Conservation (phyloP, 2,113 vertebrate genomes). For the Eclectus roratus region DNA sequence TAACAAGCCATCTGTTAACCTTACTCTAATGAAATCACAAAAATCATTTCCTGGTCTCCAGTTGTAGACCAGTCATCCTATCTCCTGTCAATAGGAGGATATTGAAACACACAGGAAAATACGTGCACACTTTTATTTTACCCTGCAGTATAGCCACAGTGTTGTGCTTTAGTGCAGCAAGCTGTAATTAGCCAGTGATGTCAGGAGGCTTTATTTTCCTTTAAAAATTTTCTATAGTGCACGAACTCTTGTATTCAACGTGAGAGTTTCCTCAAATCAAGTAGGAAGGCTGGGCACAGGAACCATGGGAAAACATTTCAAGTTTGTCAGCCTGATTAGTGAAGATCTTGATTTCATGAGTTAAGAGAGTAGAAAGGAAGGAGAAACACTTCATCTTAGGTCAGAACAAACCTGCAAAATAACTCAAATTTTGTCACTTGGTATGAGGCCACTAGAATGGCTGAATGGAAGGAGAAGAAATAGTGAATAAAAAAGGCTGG, state of each 20-base stretch:
- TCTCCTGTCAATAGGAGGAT: constrained; percentile 90
- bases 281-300: not conserved
- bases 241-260: constrained; percentile 32
- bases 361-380: not conserved
- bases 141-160: not conserved
- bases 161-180: constrained; percentile 49
- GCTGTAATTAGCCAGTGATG: constrained; percentile 58
- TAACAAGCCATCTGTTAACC: constrained; percentile 75
- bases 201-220: constrained; percentile 53
- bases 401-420: not conserved
- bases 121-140: constrained; percentile 32
- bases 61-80: constrained; percentile 68
- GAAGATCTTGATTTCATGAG: not conserved
- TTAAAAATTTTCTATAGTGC: constrained; percentile 9
- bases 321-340: not conserved
- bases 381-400: not conserved
- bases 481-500: not conserved
- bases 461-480: not conserved
- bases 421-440: not conserved
- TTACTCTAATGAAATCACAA: constrained; percentile 81
- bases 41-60: constrained; percentile 85
- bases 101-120: constrained; percentile 78
- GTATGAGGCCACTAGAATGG: not conserved
- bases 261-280: constrained; percentile 1
- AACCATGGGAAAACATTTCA: not conserved